Percentiles rank a stretch among this genome's conserved stretches.
Conservation (phyloP, 2,888 invertebrate genomes). For the Actias luna region DNA sequence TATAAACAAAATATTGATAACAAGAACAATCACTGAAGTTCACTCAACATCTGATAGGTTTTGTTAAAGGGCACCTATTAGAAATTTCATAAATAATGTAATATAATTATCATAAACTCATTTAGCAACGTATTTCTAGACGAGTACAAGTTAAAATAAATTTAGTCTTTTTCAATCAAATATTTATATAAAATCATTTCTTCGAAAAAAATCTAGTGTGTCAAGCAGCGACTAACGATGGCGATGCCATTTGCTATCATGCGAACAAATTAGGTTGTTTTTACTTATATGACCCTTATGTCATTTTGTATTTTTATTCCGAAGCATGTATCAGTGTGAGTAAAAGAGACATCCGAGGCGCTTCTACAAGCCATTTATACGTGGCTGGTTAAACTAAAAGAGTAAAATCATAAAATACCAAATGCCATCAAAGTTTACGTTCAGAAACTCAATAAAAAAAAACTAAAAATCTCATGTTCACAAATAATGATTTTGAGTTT, state of each 20-base stretch:
- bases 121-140: slow-evolving; percentile 5
- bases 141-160: slow-evolving; percentile 9
- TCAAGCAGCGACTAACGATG: slow-evolving; percentile 38
- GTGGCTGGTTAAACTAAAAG: background rate
- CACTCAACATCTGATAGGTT: slow-evolving; percentile 50
- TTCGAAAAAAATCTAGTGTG: slow-evolving; percentile 38
- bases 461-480: background rate
- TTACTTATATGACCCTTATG: slow-evolving; percentile 11
- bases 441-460: slow-evolving; percentile 5
- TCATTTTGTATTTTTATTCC: slow-evolving; percentile 25
- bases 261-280: slow-evolving; percentile 21
- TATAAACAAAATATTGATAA: slow-evolving; percentile 42
- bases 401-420: slow-evolving; percentile 32
- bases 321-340: background rate
- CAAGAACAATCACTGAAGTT: slow-evolving; percentile 36
- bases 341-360: slow-evolving; percentile 29
- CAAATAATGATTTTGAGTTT: background rate
- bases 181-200: slow-evolving; percentile 29
- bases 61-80: slow-evolving; percentile 25
- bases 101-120: slow-evolving; percentile 22
- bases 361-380: background rate
- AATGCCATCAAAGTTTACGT: slow-evolving; percentile 30
- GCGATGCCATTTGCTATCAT: slow-evolving; percentile 56
- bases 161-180: slow-evolving; percentile 14
- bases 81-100: slow-evolving; percentile 21